Base-by-base conservation (phyloP, 2,797 vertebrate genomes). In the Semotilus atromaculatus region DNA sequence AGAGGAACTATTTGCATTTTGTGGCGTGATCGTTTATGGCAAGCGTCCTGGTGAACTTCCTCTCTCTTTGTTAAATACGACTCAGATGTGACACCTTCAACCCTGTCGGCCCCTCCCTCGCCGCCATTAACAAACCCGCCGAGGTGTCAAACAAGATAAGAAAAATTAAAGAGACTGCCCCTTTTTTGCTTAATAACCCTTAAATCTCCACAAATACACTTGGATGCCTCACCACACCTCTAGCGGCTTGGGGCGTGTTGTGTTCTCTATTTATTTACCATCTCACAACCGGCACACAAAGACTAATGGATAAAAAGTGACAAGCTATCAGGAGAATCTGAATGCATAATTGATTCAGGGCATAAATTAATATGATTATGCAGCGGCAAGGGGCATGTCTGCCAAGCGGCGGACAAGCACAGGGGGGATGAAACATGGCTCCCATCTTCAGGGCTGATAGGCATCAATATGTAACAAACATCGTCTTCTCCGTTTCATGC, bases 281-380 rank as follows among this genome's bases (percentile, higher is more conserved):
- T 85, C 80, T 79, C 70, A 78, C 84, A 86, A 87, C 74, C 77
- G 11, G 45, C 67, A 26, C 77, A 86, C 83, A 90, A 94, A 95
- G 95, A 96, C 95, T 92, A 95, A 93, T 95, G 96, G 96, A 96
- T 96, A 96, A 94, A 97, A 95, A 94, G 94, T 96, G 96, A 96
- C 96, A 97, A 94, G 95, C 93, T 96, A 96, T 96, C 96, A 92
- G 92, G 93, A 92, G 93, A 96, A 95, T 96, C 92, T 96, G 95
- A 96, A 97, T 98, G 96, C 95, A 97, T 97, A 97, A 97, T 97
- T 97, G 96, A 97, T 97, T 91, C 91, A 91, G 86, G 89, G 93
- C 95, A 97, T 97, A 97, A 96, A 97, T 97, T 97, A 97, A 96
- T 96, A 96, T 92, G 95, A 96, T 97, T 96, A 96, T 94, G 93